phyloP scores from a whole-genome alignment of 2,888 invertebrate genomes.

The Bombylius major region DNA sequence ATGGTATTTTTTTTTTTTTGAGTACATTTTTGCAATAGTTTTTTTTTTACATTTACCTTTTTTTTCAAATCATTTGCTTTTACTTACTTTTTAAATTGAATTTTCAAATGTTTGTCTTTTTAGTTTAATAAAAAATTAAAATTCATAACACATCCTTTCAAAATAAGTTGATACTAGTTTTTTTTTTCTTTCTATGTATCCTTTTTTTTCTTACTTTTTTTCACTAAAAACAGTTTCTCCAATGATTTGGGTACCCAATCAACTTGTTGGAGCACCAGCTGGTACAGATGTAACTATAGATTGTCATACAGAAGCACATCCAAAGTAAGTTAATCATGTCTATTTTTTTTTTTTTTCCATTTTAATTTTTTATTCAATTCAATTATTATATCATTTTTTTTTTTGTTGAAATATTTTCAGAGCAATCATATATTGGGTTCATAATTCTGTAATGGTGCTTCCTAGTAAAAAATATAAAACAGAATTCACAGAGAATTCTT shows the following conservation, averaged over 20 bases:
- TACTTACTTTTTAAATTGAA: background rate
- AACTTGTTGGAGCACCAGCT: slow-evolving; percentile 80
- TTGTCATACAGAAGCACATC: slow-evolving; percentile 87
- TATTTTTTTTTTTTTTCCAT: background rate
- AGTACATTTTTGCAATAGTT: background rate
- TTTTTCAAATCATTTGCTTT: background rate
- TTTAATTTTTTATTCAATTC: background rate
- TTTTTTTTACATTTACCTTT: background rate
- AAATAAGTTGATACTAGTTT: too few species aligned
- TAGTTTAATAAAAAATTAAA: too few species aligned
- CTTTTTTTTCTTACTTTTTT: background rate
- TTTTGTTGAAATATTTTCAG: slow-evolving; percentile 28
- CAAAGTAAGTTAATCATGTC: slow-evolving; percentile 36
- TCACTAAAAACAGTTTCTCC: slow-evolving; percentile 57
- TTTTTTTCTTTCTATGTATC: background rate
- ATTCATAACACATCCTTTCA: too few species aligned
- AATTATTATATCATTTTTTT: background rate
- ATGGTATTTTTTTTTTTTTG: background rate
- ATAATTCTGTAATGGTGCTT: slow-evolving; percentile 78
- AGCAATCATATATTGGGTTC: slow-evolving; percentile 87
- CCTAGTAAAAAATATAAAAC: slow-evolving; percentile 80
- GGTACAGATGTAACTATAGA: slow-evolving; percentile 86
- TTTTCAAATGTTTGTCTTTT: too few species aligned
- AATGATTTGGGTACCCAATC: slow-evolving; percentile 91
- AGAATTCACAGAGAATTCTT: slow-evolving; percentile 72